Evolutionary conservation across 53 echinoderm and acorn worm genomes (phyloP), one percentile per base, ranked within the genome.

Genomic region (Paracentrotus lividus): DNA sequence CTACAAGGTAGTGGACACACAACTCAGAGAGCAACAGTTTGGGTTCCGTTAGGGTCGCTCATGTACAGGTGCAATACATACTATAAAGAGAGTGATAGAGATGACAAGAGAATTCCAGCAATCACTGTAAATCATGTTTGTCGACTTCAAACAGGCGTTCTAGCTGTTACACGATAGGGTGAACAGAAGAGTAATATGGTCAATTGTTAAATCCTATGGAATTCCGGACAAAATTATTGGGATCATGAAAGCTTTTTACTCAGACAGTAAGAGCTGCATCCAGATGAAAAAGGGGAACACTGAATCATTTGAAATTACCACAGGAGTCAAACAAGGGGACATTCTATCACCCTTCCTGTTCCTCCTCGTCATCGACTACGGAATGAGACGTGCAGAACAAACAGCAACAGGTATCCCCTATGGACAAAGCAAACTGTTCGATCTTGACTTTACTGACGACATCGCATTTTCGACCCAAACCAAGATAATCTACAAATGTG

Each of bases 291-390:
- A 72, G 9, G 26, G 40, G 40, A 72, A 34, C 75, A 72, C 75
- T 23, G 40, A 72, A 40, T 1, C 75, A 72, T 72, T 23, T 72
- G 75, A 72, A 14, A 72, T 72, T 12, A 72, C 33, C 9, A 40
- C 40, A 12, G 75, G 75, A 8, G 33, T 72, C 29, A 72, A 78
- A 78, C 81, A 78, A 78, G 81, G 81, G 6, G 81, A 78, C 43
- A 78, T 78, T 20, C 81, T 38, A 23, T 78, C 81, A 78, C 43
- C 38, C 20, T 78, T 78, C 81, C 81, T 44, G 81, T 78, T 78
- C 47, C 77, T 13, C 38, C 81, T 78, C 47, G 81, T 78, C 42
- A 78, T 78, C 21, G 81, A 78, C 81, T 42, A 44, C 42, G 43
- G 81, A 78, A 44, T 78, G 47, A 12, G 47, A 47, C 81, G 5